These are phyloP conservation scores for Cosmorhoe ocellata DNA, from an alignment of 2,888 invertebrate genomes.

Conservation along the genomic window DNA sequence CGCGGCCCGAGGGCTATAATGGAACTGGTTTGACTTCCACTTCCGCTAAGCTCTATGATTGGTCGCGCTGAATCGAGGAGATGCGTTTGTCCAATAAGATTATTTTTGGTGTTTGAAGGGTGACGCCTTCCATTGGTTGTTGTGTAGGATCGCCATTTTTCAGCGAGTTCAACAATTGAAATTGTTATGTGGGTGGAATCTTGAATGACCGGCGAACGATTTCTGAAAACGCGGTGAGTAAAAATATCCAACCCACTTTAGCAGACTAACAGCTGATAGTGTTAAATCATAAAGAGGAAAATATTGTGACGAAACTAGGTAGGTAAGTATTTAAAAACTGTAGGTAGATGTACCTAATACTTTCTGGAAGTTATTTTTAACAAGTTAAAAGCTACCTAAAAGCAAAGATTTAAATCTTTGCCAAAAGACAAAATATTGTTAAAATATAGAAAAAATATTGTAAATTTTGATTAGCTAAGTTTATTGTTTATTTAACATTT, in stretches of 20 bases:
- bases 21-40: conserved; percentile 76
- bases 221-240: conserved; percentile 50
- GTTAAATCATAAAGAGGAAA: conserved; percentile 53
- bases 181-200: conserved; percentile 72
- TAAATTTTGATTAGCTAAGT: too few relatives aligned
- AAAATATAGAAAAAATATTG: too few relatives aligned
- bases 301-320: conserved; percentile 44
- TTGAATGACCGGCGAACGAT: conserved; percentile 43
- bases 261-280: conserved; percentile 60
- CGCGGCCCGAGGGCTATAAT: conserved; percentile 61
- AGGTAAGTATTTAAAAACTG: too few relatives aligned
- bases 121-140: conserved; percentile 74
- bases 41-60: conserved; percentile 63
- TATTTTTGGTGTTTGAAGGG: conserved; percentile 44
- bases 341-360: too few relatives aligned
- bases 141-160: conserved; percentile 74
- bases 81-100: conserved; percentile 57
- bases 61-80: conserved; percentile 53
- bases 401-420: too few relatives aligned
- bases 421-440: too few relatives aligned
- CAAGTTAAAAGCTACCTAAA: too few relatives aligned
- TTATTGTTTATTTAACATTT: too few relatives aligned
- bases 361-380: too few relatives aligned
- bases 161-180: conserved; percentile 71
- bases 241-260: conserved; percentile 57